Evolutionary conservation across 2,888 invertebrate genomes (phyloP).

Genomic region (Hirtodrosophila histrioides): DNA sequence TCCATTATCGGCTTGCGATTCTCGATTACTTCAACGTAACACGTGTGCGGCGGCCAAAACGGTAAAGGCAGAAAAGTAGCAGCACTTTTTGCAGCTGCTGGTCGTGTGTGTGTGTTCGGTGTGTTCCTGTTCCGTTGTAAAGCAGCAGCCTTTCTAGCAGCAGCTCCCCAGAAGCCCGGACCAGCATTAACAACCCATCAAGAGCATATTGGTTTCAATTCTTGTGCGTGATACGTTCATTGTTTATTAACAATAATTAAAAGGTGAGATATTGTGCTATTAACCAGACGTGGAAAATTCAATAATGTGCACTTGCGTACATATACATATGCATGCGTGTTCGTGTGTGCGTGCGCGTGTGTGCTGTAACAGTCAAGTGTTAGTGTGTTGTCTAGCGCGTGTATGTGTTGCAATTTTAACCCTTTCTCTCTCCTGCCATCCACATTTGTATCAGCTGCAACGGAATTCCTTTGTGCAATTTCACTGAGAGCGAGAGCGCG

Average conservation of each 20-base stretch:
- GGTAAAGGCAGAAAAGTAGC: slow-evolving; percentile 62
- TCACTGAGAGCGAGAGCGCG: slow-evolving; percentile 11
- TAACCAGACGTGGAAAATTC: slow-evolving; percentile 66
- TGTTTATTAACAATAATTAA: slow-evolving; percentile 39
- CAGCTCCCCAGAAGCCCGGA: slow-evolving; percentile 53
- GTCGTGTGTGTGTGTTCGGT: slow-evolving; percentile 65
- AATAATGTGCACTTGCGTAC: slow-evolving; percentile 61
- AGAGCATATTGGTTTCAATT: slow-evolving; percentile 53
- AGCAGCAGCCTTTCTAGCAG: slow-evolving; percentile 53
- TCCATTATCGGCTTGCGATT: slow-evolving; percentile 3
- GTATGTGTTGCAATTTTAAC: slow-evolving; percentile 45
- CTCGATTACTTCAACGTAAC: slow-evolving; percentile 52
- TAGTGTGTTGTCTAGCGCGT: slow-evolving; percentile 49
- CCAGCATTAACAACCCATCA: slow-evolving; percentile 55
- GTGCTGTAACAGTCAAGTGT: slow-evolving; percentile 63
- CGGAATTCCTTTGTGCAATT: slow-evolving; percentile 53
- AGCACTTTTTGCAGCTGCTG: slow-evolving; percentile 73
- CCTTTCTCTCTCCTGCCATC: slow-evolving; percentile 5
- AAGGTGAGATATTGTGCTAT: slow-evolving; percentile 47
- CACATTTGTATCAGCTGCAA: slow-evolving; percentile 37
- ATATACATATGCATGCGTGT: slow-evolving; percentile 11
- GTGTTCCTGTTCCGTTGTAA: slow-evolving; percentile 63
- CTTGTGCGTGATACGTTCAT: slow-evolving; percentile 53
- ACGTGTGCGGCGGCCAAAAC: slow-evolving; percentile 61
- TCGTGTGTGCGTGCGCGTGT: slow-evolving; percentile 50